These are phyloP conservation scores for Parotocinclus haroldoi DNA, from an alignment of 2,797 vertebrate genomes.

Conservation along the genomic window DNA sequence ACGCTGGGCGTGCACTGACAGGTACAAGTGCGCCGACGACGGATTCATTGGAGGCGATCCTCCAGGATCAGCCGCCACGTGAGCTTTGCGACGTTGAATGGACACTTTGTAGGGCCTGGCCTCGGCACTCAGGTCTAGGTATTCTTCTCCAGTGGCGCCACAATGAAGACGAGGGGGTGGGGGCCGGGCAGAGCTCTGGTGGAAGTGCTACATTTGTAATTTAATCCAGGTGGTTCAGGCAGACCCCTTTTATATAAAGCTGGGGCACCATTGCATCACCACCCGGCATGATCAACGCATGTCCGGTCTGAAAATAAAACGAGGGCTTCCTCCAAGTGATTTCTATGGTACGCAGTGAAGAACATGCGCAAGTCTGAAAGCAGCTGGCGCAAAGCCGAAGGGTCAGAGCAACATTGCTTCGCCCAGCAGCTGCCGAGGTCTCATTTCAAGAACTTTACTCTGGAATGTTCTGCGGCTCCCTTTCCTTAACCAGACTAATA, in stretches of 20 bases:
- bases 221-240: slow-evolving; percentile 36
- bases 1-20: slow-evolving; percentile 57
- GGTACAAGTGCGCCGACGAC: slow-evolving; percentile 59
- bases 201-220: slow-evolving; percentile 39
- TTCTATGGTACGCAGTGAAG: slow-evolving; percentile 18
- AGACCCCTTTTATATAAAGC: slow-evolving; percentile 25
- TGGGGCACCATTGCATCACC: background rate
- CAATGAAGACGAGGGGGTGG: slow-evolving; percentile 30
- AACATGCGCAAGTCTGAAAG: slow-evolving; percentile 14
- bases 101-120: slow-evolving; percentile 44
- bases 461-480: slow-evolving; percentile 17
- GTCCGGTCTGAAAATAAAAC: slow-evolving; percentile 9
- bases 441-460: slow-evolving; percentile 15
- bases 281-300: too few species aligned
- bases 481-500: slow-evolving; percentile 23
- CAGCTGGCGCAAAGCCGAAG: slow-evolving; percentile 20
- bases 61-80: slow-evolving; percentile 43
- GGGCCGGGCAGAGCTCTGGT: slow-evolving; percentile 9
- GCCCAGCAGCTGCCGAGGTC: slow-evolving; percentile 30
- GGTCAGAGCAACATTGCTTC: slow-evolving; percentile 12
- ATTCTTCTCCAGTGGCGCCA: slow-evolving; percentile 46
- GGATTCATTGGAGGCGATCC: slow-evolving; percentile 59
- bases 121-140: slow-evolving; percentile 40
- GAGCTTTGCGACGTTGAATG: slow-evolving; percentile 52
- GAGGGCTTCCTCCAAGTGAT: slow-evolving; percentile 2